Conservation (phyloP, 2,888 invertebrate genomes). For the Cataglyphis rosenhaueri region DNA sequence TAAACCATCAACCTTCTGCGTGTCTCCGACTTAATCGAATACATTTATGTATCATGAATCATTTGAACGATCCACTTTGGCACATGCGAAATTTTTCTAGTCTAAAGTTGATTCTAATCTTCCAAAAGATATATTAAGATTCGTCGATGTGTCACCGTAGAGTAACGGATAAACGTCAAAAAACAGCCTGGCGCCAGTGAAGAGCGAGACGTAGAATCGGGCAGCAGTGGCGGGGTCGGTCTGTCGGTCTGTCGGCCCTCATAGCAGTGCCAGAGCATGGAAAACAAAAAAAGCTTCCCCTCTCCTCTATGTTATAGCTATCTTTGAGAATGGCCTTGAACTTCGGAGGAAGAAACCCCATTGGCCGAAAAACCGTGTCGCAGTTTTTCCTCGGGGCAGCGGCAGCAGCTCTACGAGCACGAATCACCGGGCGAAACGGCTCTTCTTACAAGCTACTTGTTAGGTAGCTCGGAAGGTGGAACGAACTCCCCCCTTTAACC, state of each 20-base stretch:
- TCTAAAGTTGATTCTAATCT: slow-evolving; percentile 18
- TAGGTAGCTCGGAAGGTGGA: slow-evolving; percentile 82
- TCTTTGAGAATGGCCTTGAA: slow-evolving; percentile 82
- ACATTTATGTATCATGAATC: slow-evolving; percentile 20
- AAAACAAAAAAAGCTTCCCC: slow-evolving; percentile 79
- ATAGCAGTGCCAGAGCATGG: slow-evolving; percentile 65
- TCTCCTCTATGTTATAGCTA: slow-evolving; percentile 49
- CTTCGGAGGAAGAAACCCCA: slow-evolving; percentile 79
- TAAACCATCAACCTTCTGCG: too few species aligned
- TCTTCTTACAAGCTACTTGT: slow-evolving; percentile 85
- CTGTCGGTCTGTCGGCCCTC: slow-evolving; percentile 78
- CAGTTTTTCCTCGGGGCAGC: slow-evolving; percentile 82
- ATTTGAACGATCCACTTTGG: slow-evolving; percentile 9
- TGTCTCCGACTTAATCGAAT: neutral
- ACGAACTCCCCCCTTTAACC: slow-evolving; percentile 74
- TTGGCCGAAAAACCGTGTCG: slow-evolving; percentile 84
- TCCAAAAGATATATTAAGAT: slow-evolving; percentile 19
- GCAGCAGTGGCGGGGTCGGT: slow-evolving; percentile 70
- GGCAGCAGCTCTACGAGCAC: slow-evolving; percentile 74
- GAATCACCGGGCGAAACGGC: slow-evolving; percentile 80
- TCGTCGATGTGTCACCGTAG: slow-evolving; percentile 27
- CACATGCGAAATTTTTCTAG: neutral
- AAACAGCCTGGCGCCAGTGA: slow-evolving; percentile 68
- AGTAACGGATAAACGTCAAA: slow-evolving; percentile 58
- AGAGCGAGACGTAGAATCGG: slow-evolving; percentile 55